Conservation (phyloP, 2,113 vertebrate species). For the Trogon surrucura region DNA sequence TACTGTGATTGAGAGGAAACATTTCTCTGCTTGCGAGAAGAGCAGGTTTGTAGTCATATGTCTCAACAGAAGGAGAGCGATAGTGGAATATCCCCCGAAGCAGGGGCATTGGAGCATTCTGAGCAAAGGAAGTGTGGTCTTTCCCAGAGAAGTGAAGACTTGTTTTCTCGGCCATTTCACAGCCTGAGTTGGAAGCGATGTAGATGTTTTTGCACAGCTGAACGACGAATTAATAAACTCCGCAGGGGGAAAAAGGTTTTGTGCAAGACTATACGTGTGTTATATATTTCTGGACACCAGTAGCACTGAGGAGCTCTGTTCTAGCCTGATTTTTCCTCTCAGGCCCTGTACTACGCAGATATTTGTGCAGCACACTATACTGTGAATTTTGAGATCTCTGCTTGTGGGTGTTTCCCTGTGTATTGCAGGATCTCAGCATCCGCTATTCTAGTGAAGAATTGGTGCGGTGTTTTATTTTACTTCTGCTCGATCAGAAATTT, state of each 20-base stretch:
- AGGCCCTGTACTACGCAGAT: accelerated
- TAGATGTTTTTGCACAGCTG: not conserved
- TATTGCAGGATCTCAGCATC: not conserved
- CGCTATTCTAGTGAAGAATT: accelerated
- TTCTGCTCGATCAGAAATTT: not conserved
- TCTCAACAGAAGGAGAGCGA: slow-evolving; percentile 53
- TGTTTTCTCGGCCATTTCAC: slow-evolving; percentile 22
- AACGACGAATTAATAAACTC: not conserved
- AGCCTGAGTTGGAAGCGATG: not conserved
- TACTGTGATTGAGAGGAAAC: slow-evolving; percentile 42
- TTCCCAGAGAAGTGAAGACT: not conserved
- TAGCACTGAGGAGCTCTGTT: not conserved
- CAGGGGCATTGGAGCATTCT: not conserved
- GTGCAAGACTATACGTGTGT: not conserved
- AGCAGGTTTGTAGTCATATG: slow-evolving; percentile 63
- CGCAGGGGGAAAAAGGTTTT: not conserved
- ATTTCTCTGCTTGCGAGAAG: slow-evolving; percentile 21
- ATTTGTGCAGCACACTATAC: accelerated
- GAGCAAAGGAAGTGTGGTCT: not conserved
- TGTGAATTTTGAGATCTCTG: accelerated
- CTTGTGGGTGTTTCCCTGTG: not conserved
- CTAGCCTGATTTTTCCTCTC: not conserved
- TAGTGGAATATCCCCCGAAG: slow-evolving; percentile 21
- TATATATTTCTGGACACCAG: not conserved
- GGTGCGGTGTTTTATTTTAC: not conserved